phyloP scores from a whole-genome alignment of 35 echinoderm and acorn worm species.

The Chiridota heheva region DNA sequence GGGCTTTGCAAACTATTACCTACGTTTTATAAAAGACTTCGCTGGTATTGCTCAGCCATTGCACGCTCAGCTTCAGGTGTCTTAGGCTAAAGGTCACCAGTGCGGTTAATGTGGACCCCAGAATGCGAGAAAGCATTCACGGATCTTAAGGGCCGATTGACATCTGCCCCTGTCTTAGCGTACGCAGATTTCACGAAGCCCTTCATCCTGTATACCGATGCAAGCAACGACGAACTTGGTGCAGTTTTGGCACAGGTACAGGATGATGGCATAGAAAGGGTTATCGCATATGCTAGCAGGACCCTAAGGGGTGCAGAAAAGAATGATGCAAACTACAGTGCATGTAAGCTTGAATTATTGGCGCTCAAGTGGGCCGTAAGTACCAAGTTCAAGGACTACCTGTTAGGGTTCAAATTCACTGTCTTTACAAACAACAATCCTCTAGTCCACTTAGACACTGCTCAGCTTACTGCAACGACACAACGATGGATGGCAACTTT shows the following conservation, averaged over 20 bases:
- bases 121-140: conserved; percentile 46
- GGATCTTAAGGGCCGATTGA: conserved; percentile 25
- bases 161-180: conserved; percentile 33
- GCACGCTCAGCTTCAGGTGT: no score
- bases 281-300: conserved; percentile 39
- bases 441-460: no score
- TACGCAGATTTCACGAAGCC: conserved; percentile 35
- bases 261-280: conserved; percentile 1
- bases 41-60: no score
- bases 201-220: conserved; percentile 41
- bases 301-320: conserved; percentile 9
- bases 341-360: conserved; percentile 32
- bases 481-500: no score
- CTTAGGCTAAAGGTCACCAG: no score
- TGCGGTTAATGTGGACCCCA: no score
- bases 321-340: conserved; percentile 48
- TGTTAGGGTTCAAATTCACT: no score
- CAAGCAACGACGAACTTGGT: conserved; percentile 25
- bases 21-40: no score
- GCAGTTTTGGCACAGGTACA: conserved; percentile 47
- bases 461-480: no score
- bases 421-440: no score
- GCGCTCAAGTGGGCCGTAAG: conserved; percentile 38
- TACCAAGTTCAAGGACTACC: conserved; percentile 42
- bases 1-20: no score